Evolutionary conservation across 2,888 invertebrate species (phyloP), one percentile per base, ranked within the genome.

Genomic region (Ommatoiulus sabulosus): DNA sequence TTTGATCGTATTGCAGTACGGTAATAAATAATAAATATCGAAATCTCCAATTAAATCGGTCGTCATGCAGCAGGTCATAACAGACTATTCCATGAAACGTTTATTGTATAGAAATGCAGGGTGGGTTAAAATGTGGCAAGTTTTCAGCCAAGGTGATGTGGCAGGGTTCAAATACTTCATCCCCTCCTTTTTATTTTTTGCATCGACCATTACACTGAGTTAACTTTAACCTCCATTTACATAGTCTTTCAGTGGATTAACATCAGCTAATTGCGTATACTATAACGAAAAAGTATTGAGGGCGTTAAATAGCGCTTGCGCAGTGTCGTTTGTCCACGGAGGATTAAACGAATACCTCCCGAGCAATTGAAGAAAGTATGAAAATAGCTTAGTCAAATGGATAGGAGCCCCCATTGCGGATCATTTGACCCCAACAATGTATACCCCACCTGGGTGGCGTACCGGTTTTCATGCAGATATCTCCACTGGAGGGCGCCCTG

Each of bases 361-460:
- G 15, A 43, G 80, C 80, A 80, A 80, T 80, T 35, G 80, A 80
- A 7, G 80, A 80, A 35, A 80, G 80, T 80, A 80, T 80, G 80
- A 80, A 80, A 80, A 35, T 80, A 80, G 80, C 80, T 80, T 80
- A 80, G 80, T 80, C 80, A 80, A 80, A 80, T 80, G 35, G 80
- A 80, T 80, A 80, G 80, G 35, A 35, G 80, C 80, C 80, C 80
- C 80, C 80, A 80, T 80, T 80, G 80, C 35, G 80, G 80, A 80
- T 80, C 80, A 80, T 80, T 80, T 43, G 35, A 80, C 80, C 80
- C 80, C 80, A 15, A 80, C 80, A 80, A 80, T 80, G 80, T 80
- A 80, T 80, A 80, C 80, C 80, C 35, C 80, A 35, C 35, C 80
- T 80, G 80, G 80, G 80, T 80, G 80, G 80, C 12, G 80, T 80